A percentile compares a stretch with the other conserved stretches of the same genome.
These are phyloP conservation scores for Trissolcus japonicus DNA, from an alignment of 2,888 invertebrate species.

Conservation along the genomic window DNA sequence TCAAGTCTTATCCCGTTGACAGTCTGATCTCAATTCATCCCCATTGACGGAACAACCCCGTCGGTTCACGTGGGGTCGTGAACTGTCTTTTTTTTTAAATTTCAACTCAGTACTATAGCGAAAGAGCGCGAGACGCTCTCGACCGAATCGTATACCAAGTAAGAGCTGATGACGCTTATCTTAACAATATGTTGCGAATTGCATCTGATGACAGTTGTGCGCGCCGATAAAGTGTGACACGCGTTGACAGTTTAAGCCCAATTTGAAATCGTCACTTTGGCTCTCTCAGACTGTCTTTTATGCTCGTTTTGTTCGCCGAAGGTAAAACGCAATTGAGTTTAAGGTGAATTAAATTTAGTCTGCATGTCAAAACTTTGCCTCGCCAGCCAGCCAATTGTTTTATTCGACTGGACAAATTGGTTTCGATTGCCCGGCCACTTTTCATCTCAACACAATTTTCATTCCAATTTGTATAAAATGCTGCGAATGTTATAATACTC, in stretches of 20 bases:
- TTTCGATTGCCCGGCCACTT: background rate
- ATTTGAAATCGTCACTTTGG: constrained; percentile 31
- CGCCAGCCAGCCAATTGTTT: background rate
- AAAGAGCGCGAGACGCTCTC: constrained; percentile 39
- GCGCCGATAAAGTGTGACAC: constrained; percentile 23
- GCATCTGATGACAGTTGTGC: constrained; percentile 10
- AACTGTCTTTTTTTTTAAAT: background rate
- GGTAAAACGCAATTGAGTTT: constrained; percentile 55
- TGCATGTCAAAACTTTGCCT: constrained; percentile 22
- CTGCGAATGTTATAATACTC: too few species aligned
- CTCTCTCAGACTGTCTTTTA: constrained; percentile 19
- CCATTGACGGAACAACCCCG: too few species aligned
- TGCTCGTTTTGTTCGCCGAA: constrained; percentile 30
- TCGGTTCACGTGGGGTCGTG: too few species aligned
- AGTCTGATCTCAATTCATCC: too few species aligned
- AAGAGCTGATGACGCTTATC: constrained; percentile 22
- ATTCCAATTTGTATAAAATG: too few species aligned
- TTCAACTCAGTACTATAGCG: background rate
- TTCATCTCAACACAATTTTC: too few species aligned
- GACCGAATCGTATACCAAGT: constrained; percentile 19
- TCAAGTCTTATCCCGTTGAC: too few species aligned
- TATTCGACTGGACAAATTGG: background rate
- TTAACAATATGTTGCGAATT: constrained; percentile 34
- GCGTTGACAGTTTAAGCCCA: constrained; percentile 20
- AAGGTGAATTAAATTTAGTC: constrained; percentile 57